phyloP scores from a whole-genome alignment of 2,888 invertebrate genomes.

The Rotaria magnacalcarata region DNA sequence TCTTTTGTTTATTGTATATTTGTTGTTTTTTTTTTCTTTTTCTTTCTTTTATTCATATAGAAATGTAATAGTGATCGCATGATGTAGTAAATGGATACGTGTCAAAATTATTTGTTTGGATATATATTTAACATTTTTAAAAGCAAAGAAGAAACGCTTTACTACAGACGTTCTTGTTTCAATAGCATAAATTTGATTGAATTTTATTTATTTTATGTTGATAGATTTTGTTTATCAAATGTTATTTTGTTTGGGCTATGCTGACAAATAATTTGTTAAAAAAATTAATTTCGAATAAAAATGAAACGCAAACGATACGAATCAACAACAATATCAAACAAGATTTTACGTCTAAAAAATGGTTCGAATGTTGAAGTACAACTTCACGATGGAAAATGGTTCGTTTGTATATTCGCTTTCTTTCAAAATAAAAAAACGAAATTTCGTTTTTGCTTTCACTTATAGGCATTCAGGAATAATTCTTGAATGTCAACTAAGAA shows the following conservation, averaged over 20 bases:
- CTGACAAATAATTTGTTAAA: not conserved
- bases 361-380: conserved; percentile 21
- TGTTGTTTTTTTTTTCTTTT: too few species aligned
- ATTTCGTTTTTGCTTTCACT: not conserved
- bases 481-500: not conserved
- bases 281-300: not conserved
- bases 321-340: not conserved
- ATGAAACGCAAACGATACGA: conserved; percentile 28
- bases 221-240: too few species aligned
- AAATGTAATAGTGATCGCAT: too few species aligned
- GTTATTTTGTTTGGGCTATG: conserved; percentile 8
- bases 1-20: too few species aligned
- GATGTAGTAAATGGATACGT: too few species aligned
- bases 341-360: not conserved
- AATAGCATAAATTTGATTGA: too few species aligned
- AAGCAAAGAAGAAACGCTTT: too few species aligned
- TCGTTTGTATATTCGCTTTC: not conserved
- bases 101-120: too few species aligned
- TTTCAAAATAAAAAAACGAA: not conserved
- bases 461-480: not conserved
- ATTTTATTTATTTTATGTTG: too few species aligned
- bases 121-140: too few species aligned
- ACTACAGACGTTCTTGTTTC: too few species aligned
- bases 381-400: conserved; percentile 20
- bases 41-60: too few species aligned